Conservation (phyloP, 2,888 invertebrate genomes). For the Odontomyia ornata region DNA sequence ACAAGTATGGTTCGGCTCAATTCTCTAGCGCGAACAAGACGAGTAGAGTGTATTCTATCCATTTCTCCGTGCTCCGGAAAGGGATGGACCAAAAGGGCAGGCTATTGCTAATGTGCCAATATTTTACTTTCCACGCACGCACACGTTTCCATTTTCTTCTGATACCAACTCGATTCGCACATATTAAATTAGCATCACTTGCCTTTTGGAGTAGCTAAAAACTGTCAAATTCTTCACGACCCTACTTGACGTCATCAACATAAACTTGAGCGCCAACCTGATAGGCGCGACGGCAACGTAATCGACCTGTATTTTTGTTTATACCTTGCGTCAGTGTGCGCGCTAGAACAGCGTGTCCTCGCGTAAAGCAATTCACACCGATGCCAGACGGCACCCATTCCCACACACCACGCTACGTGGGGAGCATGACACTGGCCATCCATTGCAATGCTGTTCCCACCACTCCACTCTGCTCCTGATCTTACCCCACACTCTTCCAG, state of each 20-base stretch:
- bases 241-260: not conserved
- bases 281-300: slow-evolving; percentile 18
- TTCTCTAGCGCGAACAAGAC: not conserved
- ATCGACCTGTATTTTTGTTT: slow-evolving; percentile 42
- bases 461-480: not conserved
- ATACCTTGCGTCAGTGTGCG: slow-evolving; percentile 14
- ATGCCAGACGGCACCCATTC: not conserved
- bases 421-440: slow-evolving; percentile 52
- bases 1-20: slow-evolving; percentile 23
- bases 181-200: not conserved
- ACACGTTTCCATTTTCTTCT: not conserved
- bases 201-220: too few species aligned
- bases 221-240: too few species aligned
- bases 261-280: not conserved
- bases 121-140: not conserved
- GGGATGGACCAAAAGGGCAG: slow-evolving; percentile 11
- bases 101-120: too few species aligned
- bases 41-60: too few species aligned
- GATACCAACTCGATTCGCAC: not conserved
- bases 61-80: not conserved
- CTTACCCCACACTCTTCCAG: not conserved
- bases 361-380: too few species aligned
- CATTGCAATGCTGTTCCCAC: slow-evolving; percentile 42
- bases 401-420: slow-evolving; percentile 46
- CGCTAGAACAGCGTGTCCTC: not conserved